phyloP scores from a whole-genome alignment of 2,113 vertebrate genomes.

The Limanda limanda region DNA sequence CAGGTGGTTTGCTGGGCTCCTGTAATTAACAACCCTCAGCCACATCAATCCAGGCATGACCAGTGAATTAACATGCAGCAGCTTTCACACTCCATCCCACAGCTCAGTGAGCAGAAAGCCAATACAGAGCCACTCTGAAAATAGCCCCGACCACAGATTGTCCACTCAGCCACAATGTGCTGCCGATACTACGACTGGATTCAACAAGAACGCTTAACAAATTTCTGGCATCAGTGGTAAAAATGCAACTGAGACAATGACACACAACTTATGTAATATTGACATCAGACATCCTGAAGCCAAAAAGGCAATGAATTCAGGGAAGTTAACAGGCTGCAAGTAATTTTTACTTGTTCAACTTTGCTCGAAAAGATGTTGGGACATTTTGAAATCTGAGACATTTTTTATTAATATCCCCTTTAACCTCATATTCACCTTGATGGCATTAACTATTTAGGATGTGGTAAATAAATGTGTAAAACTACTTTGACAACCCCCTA shows the following conservation, averaged over 20 bases:
- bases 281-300: background rate
- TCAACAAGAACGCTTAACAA: constrained; percentile 26
- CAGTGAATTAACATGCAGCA: constrained; percentile 77
- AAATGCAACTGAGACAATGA: constrained; percentile 2
- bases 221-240: constrained; percentile 5
- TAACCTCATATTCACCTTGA: background rate
- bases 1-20: constrained; percentile 76
- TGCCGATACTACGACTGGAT: constrained; percentile 15
- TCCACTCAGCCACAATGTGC: constrained; percentile 44
- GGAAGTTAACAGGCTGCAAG: background rate
- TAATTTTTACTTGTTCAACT: background rate
- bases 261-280: background rate
- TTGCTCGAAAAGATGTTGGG: background rate
- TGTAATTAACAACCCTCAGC: constrained; percentile 80
- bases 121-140: constrained; percentile 65
- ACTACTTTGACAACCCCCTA: background rate
- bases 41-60: constrained; percentile 79
- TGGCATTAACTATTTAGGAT: too few relatives aligned
- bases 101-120: constrained; percentile 75
- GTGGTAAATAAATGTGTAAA: background rate
- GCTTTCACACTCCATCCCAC: constrained; percentile 72
- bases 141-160: constrained; percentile 45
- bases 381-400: background rate
- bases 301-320: too few relatives aligned
- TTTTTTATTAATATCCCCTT: background rate